Base-by-base conservation (phyloP, 2,797 vertebrate genomes). In the Zalophus californianus region DNA sequence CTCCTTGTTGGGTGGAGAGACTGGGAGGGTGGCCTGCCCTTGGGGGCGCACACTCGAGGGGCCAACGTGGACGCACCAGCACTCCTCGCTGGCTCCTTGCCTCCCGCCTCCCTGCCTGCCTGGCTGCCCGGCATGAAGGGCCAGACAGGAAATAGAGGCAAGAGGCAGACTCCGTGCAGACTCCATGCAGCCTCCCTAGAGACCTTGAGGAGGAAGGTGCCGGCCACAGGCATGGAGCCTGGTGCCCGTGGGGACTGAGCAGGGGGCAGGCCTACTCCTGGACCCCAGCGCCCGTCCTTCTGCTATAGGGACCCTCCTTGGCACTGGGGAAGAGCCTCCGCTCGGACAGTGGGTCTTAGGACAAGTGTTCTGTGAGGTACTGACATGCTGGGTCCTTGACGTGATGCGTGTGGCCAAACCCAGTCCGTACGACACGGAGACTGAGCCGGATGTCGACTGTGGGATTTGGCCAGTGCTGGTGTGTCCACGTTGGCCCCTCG, bases 401-500 rank as follows among this genome's bases (percentile, higher is more conserved):
- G 13, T 0, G 2, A 1, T 0, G 7, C 0, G 3, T 3, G 2
- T 12, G n/a, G 41, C 29, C 15, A 18, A 90, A 18, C 9, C 41
- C 38, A 5, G 7, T 8, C 8, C 2, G 0, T 13, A 3, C 27
- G 5, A 12, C 54, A 35, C 27, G 4, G 29, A 38, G 12, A 29
- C 11, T 3, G 35, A 58, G 8, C 21, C 58, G n/a, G 5, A 25
- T 1, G 7, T 11, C 3, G 5, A 7, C 2, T 0, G 60, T 3
- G 32, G 12, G 29, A 41, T 21, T 2, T 0, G 7, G 27, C 16
- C 0, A 5, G 0, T 3, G 0, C 23, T 0, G 6, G 52, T 0
- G 7, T 0, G 0, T 0, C 25, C 5, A 14, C 6, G 0, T 0
- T 2, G 1, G 50, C 14, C 29, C 11, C 18, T 14, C 18, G 1